Conservation (phyloP, 2,888 invertebrate species). For the Diadromus collaris region DNA sequence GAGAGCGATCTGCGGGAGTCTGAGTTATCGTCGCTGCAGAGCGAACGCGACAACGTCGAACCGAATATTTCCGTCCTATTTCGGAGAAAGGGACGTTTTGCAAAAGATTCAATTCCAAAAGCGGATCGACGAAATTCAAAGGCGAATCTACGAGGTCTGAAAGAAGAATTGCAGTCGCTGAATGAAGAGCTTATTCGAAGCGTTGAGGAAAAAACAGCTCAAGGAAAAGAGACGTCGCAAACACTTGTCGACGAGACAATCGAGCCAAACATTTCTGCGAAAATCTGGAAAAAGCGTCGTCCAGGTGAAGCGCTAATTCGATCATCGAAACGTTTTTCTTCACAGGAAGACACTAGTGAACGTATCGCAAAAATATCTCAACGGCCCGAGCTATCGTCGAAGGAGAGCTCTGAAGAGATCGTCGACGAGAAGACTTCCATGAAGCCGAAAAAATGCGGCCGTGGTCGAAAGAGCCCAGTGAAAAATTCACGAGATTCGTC, state of each 20-base stretch:
- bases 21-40: background rate
- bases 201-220: too few relatives aligned
- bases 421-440: background rate
- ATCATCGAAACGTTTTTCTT: background rate
- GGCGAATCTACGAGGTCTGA: background rate
- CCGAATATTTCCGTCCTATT: background rate
- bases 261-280: background rate
- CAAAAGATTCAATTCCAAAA: background rate
- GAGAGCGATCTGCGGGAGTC: background rate
- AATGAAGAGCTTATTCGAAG: background rate
- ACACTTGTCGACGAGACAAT: background rate
- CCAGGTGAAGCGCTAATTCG: background rate
- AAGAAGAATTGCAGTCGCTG: background rate
- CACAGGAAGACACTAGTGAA: background rate
- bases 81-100: background rate
- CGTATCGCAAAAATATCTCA: background rate
- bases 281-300: background rate
- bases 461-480: background rate
- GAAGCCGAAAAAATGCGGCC: background rate
- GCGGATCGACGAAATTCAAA: background rate
- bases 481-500: background rate
- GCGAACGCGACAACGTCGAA: background rate
- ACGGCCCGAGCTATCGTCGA: background rate
- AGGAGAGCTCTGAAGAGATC: background rate
- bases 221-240: background rate